Conservation (phyloP, 23 tunicate genomes). For the Botrylloides violaceus region DNA sequence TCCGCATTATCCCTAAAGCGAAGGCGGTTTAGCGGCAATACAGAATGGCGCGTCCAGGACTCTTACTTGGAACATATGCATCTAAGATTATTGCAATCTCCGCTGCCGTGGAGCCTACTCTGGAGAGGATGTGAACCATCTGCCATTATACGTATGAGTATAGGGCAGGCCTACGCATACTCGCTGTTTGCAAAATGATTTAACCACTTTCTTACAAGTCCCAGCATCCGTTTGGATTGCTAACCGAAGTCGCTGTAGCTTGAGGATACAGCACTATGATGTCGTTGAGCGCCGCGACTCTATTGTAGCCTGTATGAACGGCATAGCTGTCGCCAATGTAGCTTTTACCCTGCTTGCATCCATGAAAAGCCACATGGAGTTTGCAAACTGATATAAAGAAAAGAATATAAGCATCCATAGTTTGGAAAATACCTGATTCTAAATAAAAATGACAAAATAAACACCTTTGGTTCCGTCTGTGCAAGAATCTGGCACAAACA, state of each 20-base stretch:
- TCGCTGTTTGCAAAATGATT: no score
- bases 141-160: no score
- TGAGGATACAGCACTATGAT: slow-evolving; percentile 72
- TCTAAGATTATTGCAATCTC: no score
- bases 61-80: no score
- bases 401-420: background rate
- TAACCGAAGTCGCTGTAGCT: slow-evolving; percentile 25
- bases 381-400: slow-evolving; percentile 43
- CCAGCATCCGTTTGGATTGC: slow-evolving; percentile 85
- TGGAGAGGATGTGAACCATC: no score
- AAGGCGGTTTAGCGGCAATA: no score
- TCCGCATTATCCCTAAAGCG: no score
- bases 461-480: slow-evolving; percentile 26
- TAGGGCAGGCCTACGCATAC: no score
- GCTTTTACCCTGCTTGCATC: slow-evolving; percentile 55
- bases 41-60: no score
- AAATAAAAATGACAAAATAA: background rate
- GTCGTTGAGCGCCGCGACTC: slow-evolving; percentile 61
- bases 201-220: slow-evolving; percentile 88
- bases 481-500: slow-evolving; percentile 74
- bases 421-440: background rate
- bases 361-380: slow-evolving; percentile 64
- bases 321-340: slow-evolving; percentile 43
- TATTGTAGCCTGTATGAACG: slow-evolving; percentile 56
- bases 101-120: no score